Evolutionary conservation across 2,113 vertebrate species (phyloP).

Genomic region (Hydrochoerus hydrochaeris): DNA sequence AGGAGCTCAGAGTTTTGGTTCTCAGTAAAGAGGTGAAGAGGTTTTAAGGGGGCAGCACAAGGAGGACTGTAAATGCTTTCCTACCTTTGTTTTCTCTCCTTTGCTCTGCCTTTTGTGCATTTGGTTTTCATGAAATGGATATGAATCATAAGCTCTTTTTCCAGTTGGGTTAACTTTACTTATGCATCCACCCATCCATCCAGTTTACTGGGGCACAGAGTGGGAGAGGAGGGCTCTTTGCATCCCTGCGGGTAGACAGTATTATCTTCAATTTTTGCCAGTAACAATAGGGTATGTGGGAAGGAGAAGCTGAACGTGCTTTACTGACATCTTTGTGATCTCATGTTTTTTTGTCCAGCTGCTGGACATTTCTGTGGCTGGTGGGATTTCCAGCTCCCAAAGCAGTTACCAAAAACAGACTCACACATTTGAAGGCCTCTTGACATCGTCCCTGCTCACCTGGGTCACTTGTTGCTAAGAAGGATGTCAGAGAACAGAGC

Average conservation of each 20-base stretch:
- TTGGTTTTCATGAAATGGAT: neutral
- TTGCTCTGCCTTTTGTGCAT: slow-evolving; percentile 1
- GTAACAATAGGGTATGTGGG: neutral
- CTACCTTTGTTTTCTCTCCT: slow-evolving; percentile 31
- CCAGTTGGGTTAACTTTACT: slow-evolving; percentile 11
- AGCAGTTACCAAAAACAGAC: neutral
- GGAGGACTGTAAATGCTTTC: neutral
- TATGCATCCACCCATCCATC: slow-evolving; percentile 43
- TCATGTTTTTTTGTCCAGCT: neutral
- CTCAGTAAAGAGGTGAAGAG: slow-evolving; percentile 66
- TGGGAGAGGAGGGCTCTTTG: neutral
- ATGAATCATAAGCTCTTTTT: slow-evolving; percentile 22
- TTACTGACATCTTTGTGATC: neutral
- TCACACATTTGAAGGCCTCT: neutral
- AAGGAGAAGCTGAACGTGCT: neutral
- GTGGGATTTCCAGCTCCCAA: neutral
- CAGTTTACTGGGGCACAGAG: neutral
- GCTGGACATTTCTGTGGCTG: neutral
- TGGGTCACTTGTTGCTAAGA: neutral
- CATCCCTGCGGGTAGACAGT: neutral
- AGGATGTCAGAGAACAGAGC: neutral
- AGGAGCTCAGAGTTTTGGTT: slow-evolving; percentile 29
- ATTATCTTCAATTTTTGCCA: neutral
- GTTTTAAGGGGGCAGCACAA: slow-evolving; percentile 48
- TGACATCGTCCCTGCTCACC: neutral